phyloP scores from a whole-genome alignment of 1,140 invertebrate genomes.

The Drosophila nebulosa region DNA sequence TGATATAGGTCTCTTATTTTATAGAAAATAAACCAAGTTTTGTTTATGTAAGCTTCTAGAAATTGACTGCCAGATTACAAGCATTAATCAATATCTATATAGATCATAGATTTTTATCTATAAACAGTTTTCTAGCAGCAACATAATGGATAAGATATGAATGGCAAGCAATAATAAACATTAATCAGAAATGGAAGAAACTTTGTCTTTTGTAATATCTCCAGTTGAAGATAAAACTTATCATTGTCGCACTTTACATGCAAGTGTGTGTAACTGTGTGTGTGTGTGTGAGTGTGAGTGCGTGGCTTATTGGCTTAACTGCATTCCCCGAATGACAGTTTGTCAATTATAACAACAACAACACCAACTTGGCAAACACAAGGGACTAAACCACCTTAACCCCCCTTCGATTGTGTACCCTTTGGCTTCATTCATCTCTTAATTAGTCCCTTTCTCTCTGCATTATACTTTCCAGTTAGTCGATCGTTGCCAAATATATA shows the following conservation, averaged over 20 bases:
- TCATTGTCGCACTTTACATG: not conserved
- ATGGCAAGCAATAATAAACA: not conserved
- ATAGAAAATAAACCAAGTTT: too few relatives aligned
- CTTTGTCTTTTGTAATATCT: not conserved
- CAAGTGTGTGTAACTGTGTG: not conserved
- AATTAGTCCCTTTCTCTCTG: not conserved
- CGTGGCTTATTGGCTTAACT: not conserved
- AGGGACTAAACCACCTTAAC: conserved; percentile 18
- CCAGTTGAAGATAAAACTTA: not conserved
- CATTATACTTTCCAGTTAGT: conserved; percentile 44
- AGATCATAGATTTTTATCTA: too few relatives aligned
- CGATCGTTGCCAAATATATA: conserved; percentile 66
- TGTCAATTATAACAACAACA: conserved; percentile 17
- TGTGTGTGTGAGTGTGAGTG: not conserved
- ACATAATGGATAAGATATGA: too few relatives aligned
- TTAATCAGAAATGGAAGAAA: not conserved
- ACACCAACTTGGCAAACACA: conserved; percentile 44
- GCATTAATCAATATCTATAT: too few relatives aligned
- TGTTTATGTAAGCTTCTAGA: too few relatives aligned
- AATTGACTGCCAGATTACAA: too few relatives aligned
- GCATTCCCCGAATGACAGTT: conserved; percentile 18
- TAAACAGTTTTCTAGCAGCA: too few relatives aligned
- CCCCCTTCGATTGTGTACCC: conserved; percentile 10
- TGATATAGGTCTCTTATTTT: too few relatives aligned
- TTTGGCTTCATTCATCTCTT: not conserved